Evolutionary conservation across 2,888 invertebrate species (phyloP), one percentile per base, ranked within the genome.

Genomic region (Andrena hattorfiana): DNA sequence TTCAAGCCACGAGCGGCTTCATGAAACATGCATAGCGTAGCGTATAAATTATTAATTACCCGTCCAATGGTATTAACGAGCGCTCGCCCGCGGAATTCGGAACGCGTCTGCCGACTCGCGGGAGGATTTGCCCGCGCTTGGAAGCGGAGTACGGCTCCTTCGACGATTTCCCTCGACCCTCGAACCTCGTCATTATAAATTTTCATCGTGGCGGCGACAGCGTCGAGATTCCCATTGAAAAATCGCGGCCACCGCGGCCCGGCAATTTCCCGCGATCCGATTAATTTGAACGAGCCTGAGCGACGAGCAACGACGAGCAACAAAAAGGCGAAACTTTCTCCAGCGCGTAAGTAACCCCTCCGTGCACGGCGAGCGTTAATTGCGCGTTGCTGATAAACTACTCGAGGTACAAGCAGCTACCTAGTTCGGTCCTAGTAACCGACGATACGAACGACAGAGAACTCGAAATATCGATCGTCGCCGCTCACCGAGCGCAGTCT

Each of bases 391-490:
- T 78, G 87, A 81, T 87, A 81, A 81, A 81, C 82, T 81, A 64
- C 76, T 70, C 62, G 70, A 77, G 73, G 82, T 81, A 60, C 64
- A 71, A 68, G 64, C 23, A 23, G 62, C 42, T 63, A 71, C 32
- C 68, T 76, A 60, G 66, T 71, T 68, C 74, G 63, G 59, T 77
- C 62, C 78, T 81, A 48, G 68, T 81, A 71, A 76, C 70, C 63
- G 67, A 28, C 80, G 59, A 70, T 63, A 75, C 68, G 51, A 75
- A 70, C 30, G 72, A 35, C 35, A 62, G 26, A 54, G 85, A 62
- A 63, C 64, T 62, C 13, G 69, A 74, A 81, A 85, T 80, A 87
- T 87, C 81, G 87, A 87, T 77, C 82, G 28, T n/a, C 28, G 23
- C 42, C 56, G 20, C 35, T 32, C 35, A 32, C 23, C 49, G 35